A percentile compares a stretch with the other conserved stretches of the same genome.
Conservation (phyloP, 2,888 invertebrate genomes). For the Amiota communis region DNA sequence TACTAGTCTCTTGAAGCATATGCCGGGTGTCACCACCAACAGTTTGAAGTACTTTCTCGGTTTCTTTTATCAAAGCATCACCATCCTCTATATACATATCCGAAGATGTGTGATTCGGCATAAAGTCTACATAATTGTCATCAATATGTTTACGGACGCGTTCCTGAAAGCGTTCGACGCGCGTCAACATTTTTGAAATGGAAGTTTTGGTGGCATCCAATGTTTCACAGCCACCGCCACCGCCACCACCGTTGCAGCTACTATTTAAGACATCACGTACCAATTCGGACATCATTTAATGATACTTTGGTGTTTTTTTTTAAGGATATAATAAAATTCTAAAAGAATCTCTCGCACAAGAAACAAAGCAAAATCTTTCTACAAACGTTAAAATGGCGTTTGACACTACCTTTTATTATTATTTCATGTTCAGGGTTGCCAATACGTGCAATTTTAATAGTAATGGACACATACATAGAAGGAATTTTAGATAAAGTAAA, state of each 20-base stretch:
- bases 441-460: background rate
- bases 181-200: slow-evolving; percentile 63
- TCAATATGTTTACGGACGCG: slow-evolving; percentile 70
- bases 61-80: slow-evolving; percentile 61
- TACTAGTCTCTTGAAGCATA: slow-evolving; percentile 77
- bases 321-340: no score
- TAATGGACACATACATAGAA: background rate
- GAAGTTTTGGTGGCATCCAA: slow-evolving; percentile 62
- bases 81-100: slow-evolving; percentile 69
- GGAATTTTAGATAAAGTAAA: background rate
- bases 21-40: slow-evolving; percentile 78
- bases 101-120: slow-evolving; percentile 68
- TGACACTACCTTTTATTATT: no score
- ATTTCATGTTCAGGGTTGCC: background rate
- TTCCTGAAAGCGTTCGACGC: slow-evolving; percentile 68
- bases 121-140: slow-evolving; percentile 70
- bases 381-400: background rate
- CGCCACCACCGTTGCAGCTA: slow-evolving; percentile 38
- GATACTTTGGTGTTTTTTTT: background rate
- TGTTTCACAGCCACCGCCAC: slow-evolving; percentile 31
- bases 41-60: slow-evolving; percentile 62
- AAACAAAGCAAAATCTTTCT: background rate
- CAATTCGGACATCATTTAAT: background rate
- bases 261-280: background rate
- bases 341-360: background rate